phyloP scores from a whole-genome alignment of 23 tunicate genomes.

The Styela clava region DNA sequence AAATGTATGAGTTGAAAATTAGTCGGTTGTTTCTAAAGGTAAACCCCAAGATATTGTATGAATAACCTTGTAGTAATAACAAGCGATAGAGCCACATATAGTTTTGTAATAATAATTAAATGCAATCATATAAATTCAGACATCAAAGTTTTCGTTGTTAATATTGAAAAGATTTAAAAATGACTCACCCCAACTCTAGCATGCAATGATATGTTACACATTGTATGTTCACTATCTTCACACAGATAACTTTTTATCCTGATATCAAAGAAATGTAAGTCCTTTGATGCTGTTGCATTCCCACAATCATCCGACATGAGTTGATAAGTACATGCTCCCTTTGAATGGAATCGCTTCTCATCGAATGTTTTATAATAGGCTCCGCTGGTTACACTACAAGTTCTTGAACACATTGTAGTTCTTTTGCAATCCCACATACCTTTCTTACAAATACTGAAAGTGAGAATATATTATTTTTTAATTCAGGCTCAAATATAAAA shows the following conservation, averaged over 20 bases:
- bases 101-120: too few relatives aligned
- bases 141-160: too few relatives aligned
- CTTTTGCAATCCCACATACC: constrained; percentile 12
- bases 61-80: too few relatives aligned
- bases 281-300: not conserved
- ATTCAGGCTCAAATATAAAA: too few relatives aligned
- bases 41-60: too few relatives aligned
- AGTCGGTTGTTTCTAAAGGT: too few relatives aligned
- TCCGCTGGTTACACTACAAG: constrained; percentile 22
- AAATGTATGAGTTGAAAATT: too few relatives aligned
- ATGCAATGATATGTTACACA: constrained; percentile 24
- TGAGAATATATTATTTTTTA: too few relatives aligned
- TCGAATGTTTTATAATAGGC: constrained; percentile 20
- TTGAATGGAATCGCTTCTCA: constrained; percentile 1
- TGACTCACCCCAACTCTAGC: constrained; percentile 24
- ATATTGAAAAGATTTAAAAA: too few relatives aligned
- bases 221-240: not conserved
- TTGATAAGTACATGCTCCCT: constrained; percentile 12
- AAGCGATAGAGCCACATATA: too few relatives aligned
- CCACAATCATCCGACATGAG: constrained; percentile 11
- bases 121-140: too few relatives aligned
- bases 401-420: constrained; percentile 19
- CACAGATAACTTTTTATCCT: constrained; percentile 11
- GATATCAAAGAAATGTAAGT: constrained; percentile 22
- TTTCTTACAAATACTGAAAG: not conserved